phyloP scores from a whole-genome alignment of 2,888 invertebrate genomes.

The Nemotelus nigrinus region DNA sequence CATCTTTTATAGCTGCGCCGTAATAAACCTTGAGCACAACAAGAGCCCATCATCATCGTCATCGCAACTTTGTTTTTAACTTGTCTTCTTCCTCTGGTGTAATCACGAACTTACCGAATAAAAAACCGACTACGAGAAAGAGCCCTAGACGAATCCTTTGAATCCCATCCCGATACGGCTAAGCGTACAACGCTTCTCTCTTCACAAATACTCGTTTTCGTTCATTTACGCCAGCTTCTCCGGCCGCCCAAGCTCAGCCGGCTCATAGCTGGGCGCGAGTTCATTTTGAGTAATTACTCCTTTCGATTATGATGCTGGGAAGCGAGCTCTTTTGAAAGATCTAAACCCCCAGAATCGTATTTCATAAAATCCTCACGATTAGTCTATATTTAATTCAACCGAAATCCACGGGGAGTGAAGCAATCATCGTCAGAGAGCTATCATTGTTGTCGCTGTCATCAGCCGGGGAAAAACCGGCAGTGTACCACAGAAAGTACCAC shows the following conservation, averaged over 20 bases:
- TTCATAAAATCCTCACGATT: constrained; percentile 37
- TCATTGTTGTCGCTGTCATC: background rate
- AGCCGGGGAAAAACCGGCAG: background rate
- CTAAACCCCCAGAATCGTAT: constrained; percentile 6
- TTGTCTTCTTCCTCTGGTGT: constrained; percentile 31
- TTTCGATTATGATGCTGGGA: constrained; percentile 21
- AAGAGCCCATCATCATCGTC: constrained; percentile 8
- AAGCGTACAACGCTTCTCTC: background rate
- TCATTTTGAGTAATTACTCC: constrained; percentile 37
- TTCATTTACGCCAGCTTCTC: no score
- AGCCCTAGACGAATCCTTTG: constrained; percentile 22
- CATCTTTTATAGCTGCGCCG: constrained; percentile 42
- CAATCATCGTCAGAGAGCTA: constrained; percentile 25
- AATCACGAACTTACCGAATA: constrained; percentile 41
- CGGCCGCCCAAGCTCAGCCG: no score
- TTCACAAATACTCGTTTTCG: no score
- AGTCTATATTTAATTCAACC: constrained; percentile 26
- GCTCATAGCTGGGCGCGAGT: background rate
- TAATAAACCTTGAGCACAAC: constrained; percentile 38
- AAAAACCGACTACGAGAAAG: constrained; percentile 35
- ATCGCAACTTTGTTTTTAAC: constrained; percentile 42
- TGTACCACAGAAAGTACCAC: background rate
- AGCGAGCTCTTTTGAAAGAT: constrained; percentile 4
- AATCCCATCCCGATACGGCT: constrained; percentile 8
- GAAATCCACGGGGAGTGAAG: constrained; percentile 21